Percentiles rank a stretch among this genome's conserved stretches.
These are phyloP conservation scores for Lycia hirtaria DNA, from an alignment of 2,888 invertebrate species.

Conservation along the genomic window DNA sequence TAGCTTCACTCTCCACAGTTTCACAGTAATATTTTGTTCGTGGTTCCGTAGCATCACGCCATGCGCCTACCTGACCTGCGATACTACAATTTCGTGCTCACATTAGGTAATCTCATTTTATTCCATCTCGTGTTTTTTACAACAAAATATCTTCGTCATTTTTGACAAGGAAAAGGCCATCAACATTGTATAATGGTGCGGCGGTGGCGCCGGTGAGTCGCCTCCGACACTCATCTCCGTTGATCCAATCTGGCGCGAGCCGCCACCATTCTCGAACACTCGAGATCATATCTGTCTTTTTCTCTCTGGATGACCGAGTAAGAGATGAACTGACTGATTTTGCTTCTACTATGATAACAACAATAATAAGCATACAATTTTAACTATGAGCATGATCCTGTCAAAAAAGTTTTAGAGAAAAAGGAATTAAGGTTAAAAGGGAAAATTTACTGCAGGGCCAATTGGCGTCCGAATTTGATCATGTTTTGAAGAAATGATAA, in stretches of 20 bases:
- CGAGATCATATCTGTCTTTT: no score
- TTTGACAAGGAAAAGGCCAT: conserved; percentile 85
- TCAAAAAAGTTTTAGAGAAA: no score
- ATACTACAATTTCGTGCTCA: conserved; percentile 76
- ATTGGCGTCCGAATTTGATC: no score
- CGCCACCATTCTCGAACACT: no score
- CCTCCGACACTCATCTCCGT: conserved; percentile 70
- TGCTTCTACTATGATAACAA: no score
- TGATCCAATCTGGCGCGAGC: conserved; percentile 75
- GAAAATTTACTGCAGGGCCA: no score
- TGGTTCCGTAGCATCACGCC: conserved; percentile 19
- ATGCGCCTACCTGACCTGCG: conserved; percentile 67
- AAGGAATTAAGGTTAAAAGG: no score
- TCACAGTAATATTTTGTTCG: conserved; percentile 27
- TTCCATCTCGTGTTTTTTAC: conserved; percentile 79
- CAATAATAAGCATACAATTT: no score
- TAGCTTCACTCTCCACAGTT: background rate
- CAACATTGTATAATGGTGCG: conserved; percentile 78
- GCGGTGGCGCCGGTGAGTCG: conserved; percentile 78
- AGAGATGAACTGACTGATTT: no score
- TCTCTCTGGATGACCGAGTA: no score
- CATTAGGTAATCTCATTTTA: conserved; percentile 79
- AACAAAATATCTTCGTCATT: conserved; percentile 84
- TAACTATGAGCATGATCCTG: no score
- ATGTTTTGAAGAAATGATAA: no score